A percentile compares a stretch with the other conserved stretches of the same genome.
Conservation (phyloP, 1,140 invertebrate genomes). For the Atopsyche davidsoni region DNA sequence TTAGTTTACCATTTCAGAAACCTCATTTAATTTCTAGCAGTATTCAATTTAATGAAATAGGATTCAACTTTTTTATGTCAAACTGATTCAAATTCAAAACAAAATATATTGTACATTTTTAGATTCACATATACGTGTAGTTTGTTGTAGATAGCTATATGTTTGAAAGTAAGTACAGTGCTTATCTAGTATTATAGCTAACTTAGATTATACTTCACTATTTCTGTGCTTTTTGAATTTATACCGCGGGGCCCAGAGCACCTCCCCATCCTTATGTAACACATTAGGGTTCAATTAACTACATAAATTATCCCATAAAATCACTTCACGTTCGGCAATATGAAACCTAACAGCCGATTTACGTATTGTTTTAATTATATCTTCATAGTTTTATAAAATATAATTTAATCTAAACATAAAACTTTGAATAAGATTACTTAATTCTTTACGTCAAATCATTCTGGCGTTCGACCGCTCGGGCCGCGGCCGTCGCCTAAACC, state of each 20-base stretch:
- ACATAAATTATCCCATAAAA: conserved; percentile 12
- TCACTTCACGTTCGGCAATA: conserved; percentile 12
- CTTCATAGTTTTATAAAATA: conserved; percentile 17
- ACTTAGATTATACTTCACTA: conserved; percentile 15
- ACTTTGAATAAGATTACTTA: conserved; percentile 2
- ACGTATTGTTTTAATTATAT: conserved; percentile 18
- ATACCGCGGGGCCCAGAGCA: not conserved
- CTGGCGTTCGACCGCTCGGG: too few relatives aligned
- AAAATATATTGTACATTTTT: too few relatives aligned
- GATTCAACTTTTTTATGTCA: too few relatives aligned
- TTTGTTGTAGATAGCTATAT: too few relatives aligned
- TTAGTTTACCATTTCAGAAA: too few relatives aligned
- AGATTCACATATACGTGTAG: too few relatives aligned
- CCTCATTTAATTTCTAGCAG: too few relatives aligned
- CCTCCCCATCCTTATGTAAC: conserved; percentile 1
- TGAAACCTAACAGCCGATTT: conserved; percentile 4
- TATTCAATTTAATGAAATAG: too few relatives aligned
- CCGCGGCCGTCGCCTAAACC: too few relatives aligned
- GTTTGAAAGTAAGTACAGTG: conserved; percentile 10
- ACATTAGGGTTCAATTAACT: conserved; percentile 7
- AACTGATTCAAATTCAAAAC: too few relatives aligned
- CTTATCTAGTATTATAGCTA: conserved; percentile 18
- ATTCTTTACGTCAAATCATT: too few relatives aligned
- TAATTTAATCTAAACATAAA: conserved; percentile 15
- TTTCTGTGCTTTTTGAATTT: conserved; percentile 12